Conservation (phyloP, 2,888 invertebrate species). For the Heliconius aoede region DNA sequence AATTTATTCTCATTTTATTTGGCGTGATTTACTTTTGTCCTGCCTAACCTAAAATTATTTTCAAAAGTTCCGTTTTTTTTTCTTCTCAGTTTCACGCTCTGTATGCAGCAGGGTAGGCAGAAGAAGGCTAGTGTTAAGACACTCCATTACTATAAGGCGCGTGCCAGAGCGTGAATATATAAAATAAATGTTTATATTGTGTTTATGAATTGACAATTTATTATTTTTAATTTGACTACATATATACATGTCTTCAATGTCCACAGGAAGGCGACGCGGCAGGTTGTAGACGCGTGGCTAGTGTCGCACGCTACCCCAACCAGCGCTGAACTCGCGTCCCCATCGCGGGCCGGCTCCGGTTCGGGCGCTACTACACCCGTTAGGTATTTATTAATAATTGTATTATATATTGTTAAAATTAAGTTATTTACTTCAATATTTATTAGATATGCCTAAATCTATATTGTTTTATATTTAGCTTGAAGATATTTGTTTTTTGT, state of each 20-base stretch:
- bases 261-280: conserved; percentile 94
- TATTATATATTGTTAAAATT: too few species aligned
- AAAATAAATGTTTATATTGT: background rate
- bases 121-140: background rate
- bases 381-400: conserved; percentile 68
- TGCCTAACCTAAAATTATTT: background rate
- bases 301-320: conserved; percentile 93
- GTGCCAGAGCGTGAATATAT: too few species aligned
- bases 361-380: conserved; percentile 97
- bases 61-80: too few species aligned
- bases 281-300: conserved; percentile 96
- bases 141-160: too few species aligned
- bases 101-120: too few species aligned
- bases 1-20: conserved; percentile 27
- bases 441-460: too few species aligned
- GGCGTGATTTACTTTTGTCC: background rate
- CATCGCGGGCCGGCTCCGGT: conserved; percentile 89
- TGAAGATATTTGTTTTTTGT: too few species aligned
- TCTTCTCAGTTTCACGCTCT: too few species aligned
- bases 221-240: background rate
- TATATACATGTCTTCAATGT: background rate
- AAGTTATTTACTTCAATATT: too few species aligned
- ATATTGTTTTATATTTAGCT: background rate
- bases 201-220: background rate
- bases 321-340: conserved; percentile 83